Conservation (phyloP, 1,140 invertebrate species). For the Cyrtorhinus lividipennis region DNA sequence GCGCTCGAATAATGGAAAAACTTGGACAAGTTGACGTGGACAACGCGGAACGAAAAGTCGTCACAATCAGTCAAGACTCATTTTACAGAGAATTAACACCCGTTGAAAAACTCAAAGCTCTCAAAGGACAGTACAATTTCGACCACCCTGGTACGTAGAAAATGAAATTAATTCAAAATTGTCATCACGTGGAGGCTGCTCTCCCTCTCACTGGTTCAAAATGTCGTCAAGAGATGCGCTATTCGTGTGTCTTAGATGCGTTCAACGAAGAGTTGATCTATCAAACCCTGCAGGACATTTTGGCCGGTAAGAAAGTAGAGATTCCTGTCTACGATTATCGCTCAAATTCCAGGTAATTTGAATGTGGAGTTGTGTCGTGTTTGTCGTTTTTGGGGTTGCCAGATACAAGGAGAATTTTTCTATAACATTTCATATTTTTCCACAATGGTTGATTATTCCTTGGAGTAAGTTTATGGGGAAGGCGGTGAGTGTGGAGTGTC, state of each 20-base stretch:
- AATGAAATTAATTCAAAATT: too few relatives aligned
- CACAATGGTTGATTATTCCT: too few relatives aligned
- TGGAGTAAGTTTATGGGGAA: too few relatives aligned
- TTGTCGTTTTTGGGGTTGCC: too few relatives aligned
- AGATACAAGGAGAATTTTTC: too few relatives aligned
- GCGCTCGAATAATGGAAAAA: conserved; percentile 87
- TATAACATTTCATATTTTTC: too few relatives aligned
- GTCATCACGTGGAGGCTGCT: too few relatives aligned
- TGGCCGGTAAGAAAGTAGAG: conserved; percentile 67
- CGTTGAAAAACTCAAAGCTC: conserved; percentile 68
- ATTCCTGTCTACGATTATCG: conserved; percentile 85
- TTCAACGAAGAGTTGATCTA: conserved; percentile 76
- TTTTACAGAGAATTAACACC: conserved; percentile 80
- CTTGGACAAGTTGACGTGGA: conserved; percentile 81
- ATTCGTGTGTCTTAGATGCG: conserved; percentile 42
- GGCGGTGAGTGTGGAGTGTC: too few relatives aligned
- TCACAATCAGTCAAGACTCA: conserved; percentile 88
- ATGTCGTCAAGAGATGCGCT: not conserved
- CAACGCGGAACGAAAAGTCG: conserved; percentile 74
- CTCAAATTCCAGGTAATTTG: conserved; percentile 60
- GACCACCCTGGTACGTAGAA: conserved; percentile 70
- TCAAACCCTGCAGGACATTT: conserved; percentile 61
- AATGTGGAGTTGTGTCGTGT: not conserved
- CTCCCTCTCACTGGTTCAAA: not conserved
- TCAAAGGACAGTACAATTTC: conserved; percentile 89